Conservation (phyloP, 2,888 invertebrate species). For the Caradrina kadenii region DNA sequence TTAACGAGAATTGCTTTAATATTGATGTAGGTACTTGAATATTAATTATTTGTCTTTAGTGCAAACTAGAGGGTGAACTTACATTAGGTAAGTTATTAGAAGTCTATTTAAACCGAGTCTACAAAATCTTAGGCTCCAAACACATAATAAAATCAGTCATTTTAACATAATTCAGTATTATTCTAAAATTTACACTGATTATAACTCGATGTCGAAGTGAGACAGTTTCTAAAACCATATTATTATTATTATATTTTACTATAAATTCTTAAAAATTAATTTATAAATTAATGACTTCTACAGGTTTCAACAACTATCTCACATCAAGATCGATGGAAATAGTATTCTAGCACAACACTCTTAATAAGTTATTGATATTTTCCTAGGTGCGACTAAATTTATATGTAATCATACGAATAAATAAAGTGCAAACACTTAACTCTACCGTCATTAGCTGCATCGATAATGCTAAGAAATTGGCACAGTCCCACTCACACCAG, state of each 20-base stretch:
- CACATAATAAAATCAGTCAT: conserved; percentile 91
- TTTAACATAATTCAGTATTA: conserved; percentile 90
- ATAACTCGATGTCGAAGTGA: conserved; percentile 87
- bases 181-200: conserved; percentile 90
- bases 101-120: conserved; percentile 87
- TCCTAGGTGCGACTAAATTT: conserved; percentile 90
- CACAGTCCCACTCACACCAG: conserved; percentile 87
- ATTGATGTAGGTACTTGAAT: conserved; percentile 83
- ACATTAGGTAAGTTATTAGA: conserved; percentile 82
- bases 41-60: conserved; percentile 82
- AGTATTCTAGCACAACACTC: conserved; percentile 90
- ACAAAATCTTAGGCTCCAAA: conserved; percentile 90
- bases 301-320: conserved; percentile 84
- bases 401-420: conserved; percentile 90
- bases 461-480: conserved; percentile 88
- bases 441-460: conserved; percentile 89
- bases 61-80: conserved; percentile 89
- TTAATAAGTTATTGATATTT: conserved; percentile 91
- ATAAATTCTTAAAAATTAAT: conserved; percentile 89
- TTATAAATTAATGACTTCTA: conserved; percentile 90
- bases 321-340: conserved; percentile 86
- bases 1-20: conserved; percentile 89
- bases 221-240: conserved; percentile 83
- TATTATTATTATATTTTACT: conserved; percentile 85
- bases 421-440: conserved; percentile 91